Evolutionary conservation across 2,113 vertebrate genomes (phyloP).

Genomic region (Odocoileus virginianus): DNA sequence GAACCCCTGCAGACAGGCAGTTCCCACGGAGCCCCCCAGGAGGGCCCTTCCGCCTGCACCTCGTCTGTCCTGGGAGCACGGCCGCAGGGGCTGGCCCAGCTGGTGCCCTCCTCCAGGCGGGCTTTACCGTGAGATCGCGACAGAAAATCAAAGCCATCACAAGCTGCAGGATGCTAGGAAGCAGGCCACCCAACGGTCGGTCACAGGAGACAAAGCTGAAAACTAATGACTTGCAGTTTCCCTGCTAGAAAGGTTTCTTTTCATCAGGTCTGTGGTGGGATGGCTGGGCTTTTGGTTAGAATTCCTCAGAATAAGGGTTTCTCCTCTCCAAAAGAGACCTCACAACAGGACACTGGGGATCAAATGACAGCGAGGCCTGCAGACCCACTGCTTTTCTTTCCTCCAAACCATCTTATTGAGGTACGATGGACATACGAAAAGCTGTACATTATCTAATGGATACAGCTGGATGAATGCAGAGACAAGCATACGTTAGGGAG

Average conservation of each 20-base stretch:
- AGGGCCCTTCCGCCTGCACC: background rate
- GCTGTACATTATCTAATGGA: background rate
- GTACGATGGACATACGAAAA: background rate
- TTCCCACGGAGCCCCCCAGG: background rate
- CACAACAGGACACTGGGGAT: background rate
- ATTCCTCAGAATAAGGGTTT: slow-evolving; percentile 29
- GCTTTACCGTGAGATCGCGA: background rate
- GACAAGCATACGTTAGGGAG: background rate
- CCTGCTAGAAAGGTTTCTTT: slow-evolving; percentile 37
- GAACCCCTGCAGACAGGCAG: background rate
- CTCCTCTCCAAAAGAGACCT: slow-evolving; percentile 23
- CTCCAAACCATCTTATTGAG: background rate
- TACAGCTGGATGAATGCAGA: background rate
- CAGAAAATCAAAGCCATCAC: slow-evolving; percentile 46
- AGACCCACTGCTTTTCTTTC: background rate
- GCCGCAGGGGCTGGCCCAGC: background rate
- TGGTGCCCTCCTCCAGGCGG: background rate
- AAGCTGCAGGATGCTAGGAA: background rate
- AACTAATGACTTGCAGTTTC: slow-evolving; percentile 47
- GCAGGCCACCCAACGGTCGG: slow-evolving; percentile 31
- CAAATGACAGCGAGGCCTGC: background rate
- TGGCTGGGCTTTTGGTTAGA: background rate
- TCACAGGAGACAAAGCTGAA: slow-evolving; percentile 21
- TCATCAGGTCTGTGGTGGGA: slow-evolving; percentile 41
- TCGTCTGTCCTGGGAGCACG: background rate